Evolutionary conservation across 2,113 vertebrate genomes (phyloP), one percentile per base, ranked within the genome.

Genomic region (Channa maculata): DNA sequence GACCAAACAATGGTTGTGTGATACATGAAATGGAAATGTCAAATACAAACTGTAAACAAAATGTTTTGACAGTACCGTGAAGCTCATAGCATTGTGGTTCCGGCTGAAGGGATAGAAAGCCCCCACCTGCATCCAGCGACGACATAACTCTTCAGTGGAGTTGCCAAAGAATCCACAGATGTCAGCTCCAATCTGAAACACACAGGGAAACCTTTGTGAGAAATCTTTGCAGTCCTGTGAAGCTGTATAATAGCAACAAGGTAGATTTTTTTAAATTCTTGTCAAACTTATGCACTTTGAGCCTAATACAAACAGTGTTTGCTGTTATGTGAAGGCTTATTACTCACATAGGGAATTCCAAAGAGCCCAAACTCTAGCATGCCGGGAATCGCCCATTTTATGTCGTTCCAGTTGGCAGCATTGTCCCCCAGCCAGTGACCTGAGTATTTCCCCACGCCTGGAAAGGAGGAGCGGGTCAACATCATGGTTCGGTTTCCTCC

Each of bases 371-470:
- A 99, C 75, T 99, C 98, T 4, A 99, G 91, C 92, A 98, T 95
- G 76, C 96, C 97, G 36, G 96, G 93, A 80, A 99, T 96, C 6
- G 98, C 91, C 97, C 97, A 99, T 77, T 87, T 97, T 34, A 99
- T 88, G 75, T 99, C 96, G 3, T 97, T 95, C 98, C 98, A 99
- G 41, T 94, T 96, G 70, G 98, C 97, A 48, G 87, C 83, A 0
- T 99, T 99, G 84, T 99, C 98, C 36, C 98, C 98, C 65, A 99
- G 90, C 98, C 98, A 99, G 83, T 99, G 98, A 57, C 95, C 96
- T n/a, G 96, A 84, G 84, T 96, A 93, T 69, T 97, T 98, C 9
- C 97, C 98, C 11, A 97, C 96, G 5, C 98, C 98, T 43, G 92
- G 88, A 89, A 98, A 98, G 36, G 97, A 97, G n/a, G 97, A 99